Conservation (phyloP, 1,140 invertebrate genomes). For the Asbolus verrucosus region DNA sequence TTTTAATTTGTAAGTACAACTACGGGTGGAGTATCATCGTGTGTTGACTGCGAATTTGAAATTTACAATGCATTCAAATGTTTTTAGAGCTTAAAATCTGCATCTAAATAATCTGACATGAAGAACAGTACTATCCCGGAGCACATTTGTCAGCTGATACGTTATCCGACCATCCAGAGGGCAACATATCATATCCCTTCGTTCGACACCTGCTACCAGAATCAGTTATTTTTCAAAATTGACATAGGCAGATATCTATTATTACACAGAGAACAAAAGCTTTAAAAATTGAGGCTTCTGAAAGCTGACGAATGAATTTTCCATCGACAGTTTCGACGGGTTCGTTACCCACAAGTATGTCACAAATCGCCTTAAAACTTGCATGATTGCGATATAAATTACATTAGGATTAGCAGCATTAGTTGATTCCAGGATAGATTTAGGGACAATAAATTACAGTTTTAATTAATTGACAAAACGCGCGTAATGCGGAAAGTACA, state of each 20-base stretch:
- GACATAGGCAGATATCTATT: constrained; percentile 26
- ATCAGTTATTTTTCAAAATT: constrained; percentile 36
- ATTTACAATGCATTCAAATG: background rate
- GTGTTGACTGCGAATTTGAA: too few species aligned
- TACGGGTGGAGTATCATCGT: too few species aligned
- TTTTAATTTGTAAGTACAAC: too few species aligned
- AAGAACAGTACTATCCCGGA: constrained; percentile 20
- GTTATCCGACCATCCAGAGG: constrained; percentile 35
- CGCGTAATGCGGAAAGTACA: constrained; percentile 4
- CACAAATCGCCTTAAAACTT: background rate
- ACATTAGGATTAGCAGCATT: background rate
- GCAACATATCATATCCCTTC: constrained; percentile 35
- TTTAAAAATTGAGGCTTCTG: constrained; percentile 22
- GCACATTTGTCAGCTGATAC: constrained; percentile 35
- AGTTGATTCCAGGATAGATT: background rate
- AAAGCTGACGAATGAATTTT: constrained; percentile 5
- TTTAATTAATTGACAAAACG: constrained; percentile 36
- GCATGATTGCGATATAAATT: constrained; percentile 10
- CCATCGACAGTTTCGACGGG: constrained; percentile 7
- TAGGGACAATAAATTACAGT: constrained; percentile 31
- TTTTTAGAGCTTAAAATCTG: constrained; percentile 15
- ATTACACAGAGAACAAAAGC: constrained; percentile 30
- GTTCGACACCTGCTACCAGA: constrained; percentile 31
- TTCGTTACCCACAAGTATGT: background rate
- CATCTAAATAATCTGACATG: constrained; percentile 31